Conservation (phyloP, 1,140 invertebrate species). For the Belonocnema kinseyi region DNA sequence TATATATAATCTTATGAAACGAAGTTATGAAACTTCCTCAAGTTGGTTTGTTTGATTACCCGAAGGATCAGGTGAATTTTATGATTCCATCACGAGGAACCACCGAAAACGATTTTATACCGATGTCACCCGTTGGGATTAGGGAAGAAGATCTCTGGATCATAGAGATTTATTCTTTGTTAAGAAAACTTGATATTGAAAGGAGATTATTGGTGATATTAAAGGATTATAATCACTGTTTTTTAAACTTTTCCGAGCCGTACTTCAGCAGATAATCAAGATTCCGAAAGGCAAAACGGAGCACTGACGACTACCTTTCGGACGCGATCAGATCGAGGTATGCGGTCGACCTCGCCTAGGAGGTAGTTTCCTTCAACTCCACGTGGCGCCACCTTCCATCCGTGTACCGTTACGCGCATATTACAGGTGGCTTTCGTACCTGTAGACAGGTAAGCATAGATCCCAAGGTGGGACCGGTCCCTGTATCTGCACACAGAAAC, state of each 20-base stretch:
- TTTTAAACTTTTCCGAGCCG: neutral
- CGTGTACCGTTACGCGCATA: slow-evolving; percentile 67
- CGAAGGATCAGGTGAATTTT: neutral
- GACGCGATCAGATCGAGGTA: slow-evolving; percentile 67
- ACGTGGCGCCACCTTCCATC: slow-evolving; percentile 69
- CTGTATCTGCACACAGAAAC: slow-evolving; percentile 11
- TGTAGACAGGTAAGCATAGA: slow-evolving; percentile 47
- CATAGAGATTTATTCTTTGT: slow-evolving; percentile 5
- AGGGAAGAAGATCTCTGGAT: neutral
- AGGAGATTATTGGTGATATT: neutral
- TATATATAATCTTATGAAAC: slow-evolving; percentile 16
- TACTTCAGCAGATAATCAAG: neutral
- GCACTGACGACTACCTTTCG: slow-evolving; percentile 59
- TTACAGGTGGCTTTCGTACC: slow-evolving; percentile 65
- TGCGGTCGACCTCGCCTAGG: slow-evolving; percentile 75
- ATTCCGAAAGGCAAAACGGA: slow-evolving; percentile 51
- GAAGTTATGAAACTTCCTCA: slow-evolving; percentile 6
- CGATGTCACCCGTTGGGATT: neutral
- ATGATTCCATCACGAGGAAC: neutral
- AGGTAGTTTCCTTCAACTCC: slow-evolving; percentile 57
- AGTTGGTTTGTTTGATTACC: neutral
- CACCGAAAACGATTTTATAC: neutral
- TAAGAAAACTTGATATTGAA: neutral
- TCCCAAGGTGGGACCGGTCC: slow-evolving; percentile 44
- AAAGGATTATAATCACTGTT: neutral